These are phyloP conservation scores for Zosterops borbonicus DNA, from an alignment of 2,113 vertebrate species.

Conservation along the genomic window DNA sequence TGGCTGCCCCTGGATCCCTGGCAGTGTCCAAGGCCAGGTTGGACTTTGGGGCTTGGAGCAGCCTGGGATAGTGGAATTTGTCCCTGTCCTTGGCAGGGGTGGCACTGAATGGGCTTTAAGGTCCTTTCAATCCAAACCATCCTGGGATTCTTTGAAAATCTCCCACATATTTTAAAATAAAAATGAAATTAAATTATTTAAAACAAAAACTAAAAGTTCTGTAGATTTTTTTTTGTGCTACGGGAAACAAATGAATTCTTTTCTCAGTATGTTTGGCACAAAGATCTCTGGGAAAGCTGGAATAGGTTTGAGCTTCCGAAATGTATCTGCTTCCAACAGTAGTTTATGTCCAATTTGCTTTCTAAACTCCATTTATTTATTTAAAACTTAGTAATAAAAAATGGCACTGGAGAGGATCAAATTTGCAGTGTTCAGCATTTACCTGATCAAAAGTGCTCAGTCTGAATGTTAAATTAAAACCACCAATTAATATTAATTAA, in stretches of 20 bases:
- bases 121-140: neutral
- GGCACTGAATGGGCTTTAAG: accelerated
- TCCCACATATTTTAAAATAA: neutral
- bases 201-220: neutral
- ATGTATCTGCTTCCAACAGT: neutral
- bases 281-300: neutral
- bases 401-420: neutral
- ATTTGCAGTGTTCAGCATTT: neutral
- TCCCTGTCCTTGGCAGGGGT: neutral
- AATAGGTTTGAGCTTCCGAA: neutral
- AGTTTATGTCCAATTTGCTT: neutral
- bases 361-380: neutral
- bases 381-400: neutral
- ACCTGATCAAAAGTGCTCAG: neutral
- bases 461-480: neutral
- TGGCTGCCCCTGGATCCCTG: neutral
- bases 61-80: neutral
- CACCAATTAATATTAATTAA: neutral
- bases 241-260: accelerated
- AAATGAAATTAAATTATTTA: accelerated
- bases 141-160: neutral
- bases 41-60: neutral
- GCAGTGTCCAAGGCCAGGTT: neutral
- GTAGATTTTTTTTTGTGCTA: neutral
- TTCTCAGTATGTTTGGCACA: neutral